Percentiles rank a stretch among this genome's conserved stretches.
These are phyloP conservation scores for Volucella bombylans DNA, from an alignment of 2,888 invertebrate genomes.

Conservation along the genomic window DNA sequence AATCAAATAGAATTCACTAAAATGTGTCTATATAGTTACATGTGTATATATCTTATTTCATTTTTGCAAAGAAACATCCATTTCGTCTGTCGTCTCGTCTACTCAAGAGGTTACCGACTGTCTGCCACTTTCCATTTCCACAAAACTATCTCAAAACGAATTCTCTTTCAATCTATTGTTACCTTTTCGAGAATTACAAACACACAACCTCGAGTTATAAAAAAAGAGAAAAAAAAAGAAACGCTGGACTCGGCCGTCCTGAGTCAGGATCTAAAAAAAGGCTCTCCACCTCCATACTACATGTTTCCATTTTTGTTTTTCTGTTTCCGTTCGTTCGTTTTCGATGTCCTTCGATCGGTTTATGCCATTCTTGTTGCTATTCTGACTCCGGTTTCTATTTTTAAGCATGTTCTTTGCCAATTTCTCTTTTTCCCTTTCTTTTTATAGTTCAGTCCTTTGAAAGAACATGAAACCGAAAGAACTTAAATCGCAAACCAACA, in stretches of 20 bases:
- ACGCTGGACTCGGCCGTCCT: constrained; percentile 22
- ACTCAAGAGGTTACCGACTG: too few relatives aligned
- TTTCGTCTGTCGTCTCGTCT: too few relatives aligned
- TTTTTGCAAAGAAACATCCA: too few relatives aligned
- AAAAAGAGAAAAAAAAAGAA: too few relatives aligned
- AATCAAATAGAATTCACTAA: too few relatives aligned
- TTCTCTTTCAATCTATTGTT: too few relatives aligned
- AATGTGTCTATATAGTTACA: too few relatives aligned
- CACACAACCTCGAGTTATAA: too few relatives aligned
- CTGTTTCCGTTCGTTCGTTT: background rate
- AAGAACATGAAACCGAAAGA: constrained; percentile 31
- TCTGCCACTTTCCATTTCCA: too few relatives aligned
- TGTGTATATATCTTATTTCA: too few relatives aligned
- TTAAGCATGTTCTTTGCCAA: constrained; percentile 42
- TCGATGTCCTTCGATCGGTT: constrained; percentile 46
- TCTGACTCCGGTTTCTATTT: constrained; percentile 60
- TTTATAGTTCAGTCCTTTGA: background rate
- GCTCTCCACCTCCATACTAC: constrained; percentile 1
- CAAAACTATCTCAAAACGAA: too few relatives aligned
- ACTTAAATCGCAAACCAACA: constrained; percentile 48
- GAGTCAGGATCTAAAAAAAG: constrained; percentile 49
- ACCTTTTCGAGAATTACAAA: too few relatives aligned
- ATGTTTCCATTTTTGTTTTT: constrained; percentile 33
- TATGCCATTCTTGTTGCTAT: constrained; percentile 30
- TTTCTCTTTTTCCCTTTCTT: constrained; percentile 1